Base-by-base conservation (phyloP, 2,888 invertebrate species). In the Arctia plantaginis region DNA sequence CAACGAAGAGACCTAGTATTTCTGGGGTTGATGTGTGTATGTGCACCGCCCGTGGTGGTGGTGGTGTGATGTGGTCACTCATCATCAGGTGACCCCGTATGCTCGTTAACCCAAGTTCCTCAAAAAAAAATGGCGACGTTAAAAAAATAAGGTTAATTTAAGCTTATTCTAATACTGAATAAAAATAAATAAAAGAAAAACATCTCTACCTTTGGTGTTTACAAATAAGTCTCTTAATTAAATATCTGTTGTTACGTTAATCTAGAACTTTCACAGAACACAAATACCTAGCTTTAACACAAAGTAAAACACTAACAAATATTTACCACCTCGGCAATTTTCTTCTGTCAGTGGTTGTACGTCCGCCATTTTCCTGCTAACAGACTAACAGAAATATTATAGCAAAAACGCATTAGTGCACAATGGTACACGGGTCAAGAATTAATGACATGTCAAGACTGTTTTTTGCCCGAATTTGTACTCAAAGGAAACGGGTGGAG, bases 351-450 rank as follows among this genome's bases (percentile, higher is more conserved):
- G 39, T 3, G 23, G 41, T 44, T 74, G 62, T 71, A 51, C 18
- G 10, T 4, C 67, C 39, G 27, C 15, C 62, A 79, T 81, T 83
- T 84, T 82, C 78, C 80, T 79, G 75, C 79, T 78, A 74, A 80
- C 79, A 81, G 79, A 85, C 79, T 78, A 74, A 80, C 79, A 81
- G 79, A 85, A 82, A 84, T 73, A 73, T 77, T 83, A 80, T 75
- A 72, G 85, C 72, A 80, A 77, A 80, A 82, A 85, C 82, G 85
- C 86, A 88, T 88, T 88, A 88, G 80, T 66, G 41, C 77, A 84
- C 85, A 86, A 83, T 82, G 83, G 76, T 73, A 66, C 74, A 47
- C 68, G 68, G 69, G 77, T 69, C 68, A 74, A 66, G 74, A 76
- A 83, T 82, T 79, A 83, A 83, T 83, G 83, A 77, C 72, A 64